These are phyloP conservation scores for Hiodon alosoides DNA, from an alignment of 2,113 vertebrate species.

Conservation along the genomic window DNA sequence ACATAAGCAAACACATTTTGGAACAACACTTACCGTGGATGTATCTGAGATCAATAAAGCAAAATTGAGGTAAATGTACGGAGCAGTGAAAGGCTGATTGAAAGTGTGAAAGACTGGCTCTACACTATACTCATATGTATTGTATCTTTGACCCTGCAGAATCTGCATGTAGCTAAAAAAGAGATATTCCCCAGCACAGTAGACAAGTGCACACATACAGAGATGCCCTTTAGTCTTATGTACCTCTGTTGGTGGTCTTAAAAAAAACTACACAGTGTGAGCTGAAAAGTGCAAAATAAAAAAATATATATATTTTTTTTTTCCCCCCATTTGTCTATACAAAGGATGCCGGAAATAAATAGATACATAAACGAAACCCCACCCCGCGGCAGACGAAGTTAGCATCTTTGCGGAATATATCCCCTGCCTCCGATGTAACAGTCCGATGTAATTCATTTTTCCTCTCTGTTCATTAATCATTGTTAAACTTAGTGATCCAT, in stretches of 20 bases:
- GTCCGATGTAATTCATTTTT: conserved; percentile 99
- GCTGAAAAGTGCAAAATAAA: background rate
- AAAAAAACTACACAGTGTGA: background rate
- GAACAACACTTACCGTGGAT: background rate
- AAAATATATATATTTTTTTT: background rate
- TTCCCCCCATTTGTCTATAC: conserved; percentile 73
- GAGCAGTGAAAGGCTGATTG: background rate
- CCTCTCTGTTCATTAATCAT: conserved; percentile 99
- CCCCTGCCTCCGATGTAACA: conserved; percentile 86
- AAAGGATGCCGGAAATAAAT: conserved; percentile 86
- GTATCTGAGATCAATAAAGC: background rate
- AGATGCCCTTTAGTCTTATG: conserved; percentile 5
- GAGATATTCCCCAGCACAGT: too few species aligned
- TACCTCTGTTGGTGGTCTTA: background rate
- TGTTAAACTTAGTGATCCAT: conserved; percentile 99
- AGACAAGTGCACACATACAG: background rate
- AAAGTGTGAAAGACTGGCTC: background rate
- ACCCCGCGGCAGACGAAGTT: conserved; percentile 92
- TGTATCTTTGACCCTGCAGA: conserved; percentile 8
- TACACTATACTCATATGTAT: background rate
- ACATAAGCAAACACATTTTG: background rate
- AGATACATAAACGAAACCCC: conserved; percentile 32
- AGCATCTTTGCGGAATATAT: conserved; percentile 99
- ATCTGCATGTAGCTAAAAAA: background rate
- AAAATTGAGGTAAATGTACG: background rate